Percentiles rank a stretch among this genome's conserved stretches.
These are phyloP conservation scores for Solenopsis invicta DNA, from an alignment of 1,140 invertebrate genomes.

Conservation along the genomic window DNA sequence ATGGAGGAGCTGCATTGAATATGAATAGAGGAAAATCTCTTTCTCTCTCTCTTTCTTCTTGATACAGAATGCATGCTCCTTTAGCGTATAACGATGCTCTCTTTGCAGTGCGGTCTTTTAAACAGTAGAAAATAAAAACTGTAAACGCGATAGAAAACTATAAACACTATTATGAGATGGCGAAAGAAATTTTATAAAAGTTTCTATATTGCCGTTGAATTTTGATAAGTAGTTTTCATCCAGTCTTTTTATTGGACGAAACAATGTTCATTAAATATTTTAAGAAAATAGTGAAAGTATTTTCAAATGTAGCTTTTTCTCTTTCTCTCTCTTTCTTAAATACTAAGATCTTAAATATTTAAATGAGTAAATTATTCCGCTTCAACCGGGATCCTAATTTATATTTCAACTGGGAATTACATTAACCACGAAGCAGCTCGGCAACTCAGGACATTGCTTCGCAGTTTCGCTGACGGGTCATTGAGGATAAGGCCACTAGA, in stretches of 20 bases:
- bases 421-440: constrained; percentile 25
- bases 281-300: not conserved
- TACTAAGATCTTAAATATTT: not conserved
- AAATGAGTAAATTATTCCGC: constrained; percentile 31
- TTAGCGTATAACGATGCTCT: constrained; percentile 59
- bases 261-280: not conserved
- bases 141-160: not conserved
- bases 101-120: constrained; percentile 22
- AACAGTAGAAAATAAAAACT: not conserved
- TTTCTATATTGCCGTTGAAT: not conserved
- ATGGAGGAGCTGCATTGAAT: constrained; percentile 27
- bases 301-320: not conserved
- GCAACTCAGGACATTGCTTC: constrained; percentile 46
- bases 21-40: constrained; percentile 64
- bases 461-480: constrained; percentile 54
- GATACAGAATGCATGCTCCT: constrained; percentile 28
- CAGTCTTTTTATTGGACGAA: not conserved
- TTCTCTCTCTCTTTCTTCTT: constrained; percentile 52
- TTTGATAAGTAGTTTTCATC: not conserved
- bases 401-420: constrained; percentile 34
- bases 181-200: not conserved
- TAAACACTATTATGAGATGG: constrained; percentile 14
- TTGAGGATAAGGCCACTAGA: constrained; percentile 49
- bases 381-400: not conserved
- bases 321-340: not conserved